Base-by-base conservation (phyloP, 2,113 vertebrate genomes). In the Tauraco erythrolophus region DNA sequence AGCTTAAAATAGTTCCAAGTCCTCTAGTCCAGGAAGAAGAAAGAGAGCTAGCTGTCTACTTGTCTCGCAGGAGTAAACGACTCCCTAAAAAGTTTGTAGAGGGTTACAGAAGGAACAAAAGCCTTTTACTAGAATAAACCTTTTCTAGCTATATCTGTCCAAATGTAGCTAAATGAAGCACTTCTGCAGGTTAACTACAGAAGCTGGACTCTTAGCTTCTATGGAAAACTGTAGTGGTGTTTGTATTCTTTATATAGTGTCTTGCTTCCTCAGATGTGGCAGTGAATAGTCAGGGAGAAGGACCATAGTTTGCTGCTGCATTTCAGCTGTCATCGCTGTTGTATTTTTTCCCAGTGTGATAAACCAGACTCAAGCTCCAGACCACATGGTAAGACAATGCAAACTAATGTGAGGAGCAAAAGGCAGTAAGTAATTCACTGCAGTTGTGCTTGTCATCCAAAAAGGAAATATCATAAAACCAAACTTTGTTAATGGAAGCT, bases 251-350 rank as follows among this genome's bases (percentile, higher is more conserved):
- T 43, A 4, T 9, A 13, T 30, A 53, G 50, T 33, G 11, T 10
- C 35, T 82, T 66, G 8, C 31, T 86, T 25, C 15, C 41, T 70
- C 35, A 61, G 45, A 13, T 37, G 19, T 25, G 39, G n/a, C 35
- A 48, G 22, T 35, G 43, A 77, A 11, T 23, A 64, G 10, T 41
- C 25, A 19, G 28, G 22, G 65, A 65, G 51, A 41, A 86, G 18
- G 58, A 65, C 2, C 6, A 11, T 5, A 37, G 11, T 37, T 65
- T 61, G 7, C 41, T 77, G n/a, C 19, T 64, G 35, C 14, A 41
- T 64, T 87, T 84, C 58, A 69, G n/a, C 57, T 57, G 3, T 66
- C 33, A 12, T 21, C 0, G 0, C 35, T 57, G 18, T 39, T 5
- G 10, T 31, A 1, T 11, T 41, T 69, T 91, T 81, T 90, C 31